Evolutionary conservation across 1,140 invertebrate genomes (phyloP).

Genomic region (Vollenhovia emeryi): DNA sequence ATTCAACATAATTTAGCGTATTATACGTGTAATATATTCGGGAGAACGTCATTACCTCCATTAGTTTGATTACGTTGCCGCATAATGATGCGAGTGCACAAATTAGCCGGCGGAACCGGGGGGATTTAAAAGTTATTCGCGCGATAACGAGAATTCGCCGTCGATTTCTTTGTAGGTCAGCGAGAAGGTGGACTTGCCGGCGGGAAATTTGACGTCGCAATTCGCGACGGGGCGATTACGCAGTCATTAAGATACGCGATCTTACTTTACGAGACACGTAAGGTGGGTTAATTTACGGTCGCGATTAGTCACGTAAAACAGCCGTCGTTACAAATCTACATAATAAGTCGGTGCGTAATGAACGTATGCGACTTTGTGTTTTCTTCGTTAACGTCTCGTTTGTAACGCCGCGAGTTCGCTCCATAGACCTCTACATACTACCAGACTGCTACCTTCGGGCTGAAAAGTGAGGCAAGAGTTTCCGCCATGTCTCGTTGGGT

Average conservation of each 20-base stretch:
- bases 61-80: neutral
- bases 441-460: too few relatives aligned
- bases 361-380: neutral
- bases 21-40: neutral
- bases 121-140: neutral
- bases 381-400: neutral
- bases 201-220: neutral
- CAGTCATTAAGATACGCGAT: neutral
- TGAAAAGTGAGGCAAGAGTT: too few relatives aligned
- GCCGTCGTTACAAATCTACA: neutral
- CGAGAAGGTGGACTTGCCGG: neutral
- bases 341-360: neutral
- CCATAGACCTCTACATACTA: too few relatives aligned
- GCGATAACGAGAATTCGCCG: neutral
- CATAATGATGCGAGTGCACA: neutral
- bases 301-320: conserved; percentile 30
- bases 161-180: neutral
- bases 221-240: neutral
- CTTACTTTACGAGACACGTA: neutral
- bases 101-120: neutral
- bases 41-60: neutral
- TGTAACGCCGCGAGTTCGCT: neutral
- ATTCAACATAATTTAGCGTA: neutral
- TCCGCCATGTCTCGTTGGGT: too few relatives aligned
- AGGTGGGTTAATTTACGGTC: neutral